A percentile compares a stretch with the other conserved stretches of the same genome.
Conservation (phyloP, 2,113 vertebrate species). For the Pelobates fuscus region DNA sequence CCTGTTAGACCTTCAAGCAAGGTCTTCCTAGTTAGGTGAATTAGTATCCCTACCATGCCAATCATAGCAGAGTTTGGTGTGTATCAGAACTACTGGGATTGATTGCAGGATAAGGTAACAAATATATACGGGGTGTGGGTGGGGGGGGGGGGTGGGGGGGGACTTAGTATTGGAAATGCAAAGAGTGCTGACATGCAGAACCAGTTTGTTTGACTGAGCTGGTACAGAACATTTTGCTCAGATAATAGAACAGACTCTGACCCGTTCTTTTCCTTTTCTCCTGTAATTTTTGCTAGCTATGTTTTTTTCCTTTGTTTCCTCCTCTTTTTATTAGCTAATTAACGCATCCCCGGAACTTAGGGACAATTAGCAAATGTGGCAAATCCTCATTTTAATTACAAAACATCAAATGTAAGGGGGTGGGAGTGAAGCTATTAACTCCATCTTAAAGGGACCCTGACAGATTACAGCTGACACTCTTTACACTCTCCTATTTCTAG, state of each 20-base stretch:
- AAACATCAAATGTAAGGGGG: not conserved
- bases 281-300: slow-evolving; percentile 32
- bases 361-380: slow-evolving; percentile 40
- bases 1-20: no score
- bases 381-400: slow-evolving; percentile 44
- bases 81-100: no score
- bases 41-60: no score
- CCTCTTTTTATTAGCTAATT: slow-evolving; percentile 44
- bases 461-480: not conserved
- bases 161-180: no score
- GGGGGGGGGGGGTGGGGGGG: no score
- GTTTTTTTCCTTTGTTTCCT: slow-evolving; percentile 34
- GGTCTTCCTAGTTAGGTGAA: no score
- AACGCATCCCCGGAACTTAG: slow-evolving; percentile 28
- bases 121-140: no score
- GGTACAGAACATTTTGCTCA: slow-evolving; percentile 30
- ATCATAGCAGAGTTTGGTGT: no score
- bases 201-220: not conserved
- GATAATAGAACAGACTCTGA: slow-evolving; percentile 8
- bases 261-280: slow-evolving; percentile 14
- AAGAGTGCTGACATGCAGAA: no score
- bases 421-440: not conserved
- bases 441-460: not conserved
- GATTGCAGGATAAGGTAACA: no score
- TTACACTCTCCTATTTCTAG: not conserved